phyloP scores from a whole-genome alignment of 2,888 invertebrate species.

The Ophraella communa region DNA sequence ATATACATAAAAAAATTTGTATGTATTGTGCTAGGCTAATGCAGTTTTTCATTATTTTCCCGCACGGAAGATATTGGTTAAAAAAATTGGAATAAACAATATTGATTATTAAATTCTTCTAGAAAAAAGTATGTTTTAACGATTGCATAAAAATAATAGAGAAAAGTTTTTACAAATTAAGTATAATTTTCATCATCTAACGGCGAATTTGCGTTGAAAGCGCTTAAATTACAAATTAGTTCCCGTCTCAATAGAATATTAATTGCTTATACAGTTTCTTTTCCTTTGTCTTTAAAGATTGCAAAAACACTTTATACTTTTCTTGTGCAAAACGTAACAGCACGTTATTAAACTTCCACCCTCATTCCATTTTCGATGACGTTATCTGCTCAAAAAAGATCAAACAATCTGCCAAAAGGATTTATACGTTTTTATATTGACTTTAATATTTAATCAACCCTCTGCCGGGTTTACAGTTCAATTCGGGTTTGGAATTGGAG shows the following conservation, averaged over 20 bases:
- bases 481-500: constrained; percentile 1
- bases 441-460: constrained; percentile 17
- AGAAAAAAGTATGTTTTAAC: too few relatives aligned
- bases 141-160: too few relatives aligned
- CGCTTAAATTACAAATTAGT: too few relatives aligned
- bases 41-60: too few relatives aligned
- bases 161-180: too few relatives aligned
- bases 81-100: too few relatives aligned
- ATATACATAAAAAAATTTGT: neutral
- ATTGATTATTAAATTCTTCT: too few relatives aligned
- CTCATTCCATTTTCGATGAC: neutral
- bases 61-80: too few relatives aligned
- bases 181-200: too few relatives aligned
- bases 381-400: neutral
- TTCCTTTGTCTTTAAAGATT: neutral
- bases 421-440: constrained; percentile 9
- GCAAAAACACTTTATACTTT: neutral
- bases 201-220: too few relatives aligned
- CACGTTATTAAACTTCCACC: neutral
- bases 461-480: constrained; percentile 9
- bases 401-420: neutral
- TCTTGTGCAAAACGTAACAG: neutral
- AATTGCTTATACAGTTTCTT: too few relatives aligned
- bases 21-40: neutral
- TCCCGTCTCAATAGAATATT: too few relatives aligned